Evolutionary conservation across 2,113 vertebrate species (phyloP).

Genomic region (Heptranchias perlo): DNA sequence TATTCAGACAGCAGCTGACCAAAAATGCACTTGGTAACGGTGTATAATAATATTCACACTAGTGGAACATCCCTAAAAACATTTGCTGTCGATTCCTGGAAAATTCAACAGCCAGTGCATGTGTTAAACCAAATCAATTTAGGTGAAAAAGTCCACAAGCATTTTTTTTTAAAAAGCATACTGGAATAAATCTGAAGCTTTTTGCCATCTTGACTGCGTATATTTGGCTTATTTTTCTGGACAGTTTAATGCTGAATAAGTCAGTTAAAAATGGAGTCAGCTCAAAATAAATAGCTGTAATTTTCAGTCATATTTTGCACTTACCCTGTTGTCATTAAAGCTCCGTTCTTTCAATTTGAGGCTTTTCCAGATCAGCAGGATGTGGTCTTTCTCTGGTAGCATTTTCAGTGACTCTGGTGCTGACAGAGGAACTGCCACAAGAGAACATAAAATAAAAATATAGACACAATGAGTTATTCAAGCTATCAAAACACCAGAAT

Average conservation of each 20-base stretch:
- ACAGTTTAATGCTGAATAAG: background rate
- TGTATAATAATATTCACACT: background rate
- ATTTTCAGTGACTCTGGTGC: constrained; percentile 91
- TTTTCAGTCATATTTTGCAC: constrained; percentile 43
- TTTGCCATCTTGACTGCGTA: background rate
- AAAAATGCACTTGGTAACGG: background rate
- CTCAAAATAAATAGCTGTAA: background rate
- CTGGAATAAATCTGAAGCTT: background rate
- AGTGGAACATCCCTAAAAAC: background rate
- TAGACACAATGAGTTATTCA: constrained; percentile 33
- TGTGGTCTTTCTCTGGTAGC: constrained; percentile 79
- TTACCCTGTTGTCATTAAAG: constrained; percentile 89
- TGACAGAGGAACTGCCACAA: constrained; percentile 68
- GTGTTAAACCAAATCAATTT: background rate
- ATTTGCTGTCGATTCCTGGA: background rate
- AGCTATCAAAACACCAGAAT: constrained; percentile 26
- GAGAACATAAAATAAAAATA: constrained; percentile 36
- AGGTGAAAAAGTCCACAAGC: background rate
- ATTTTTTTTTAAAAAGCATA: background rate
- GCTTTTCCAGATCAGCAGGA: constrained; percentile 93
- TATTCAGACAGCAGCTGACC: background rate
- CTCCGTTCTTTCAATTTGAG: constrained; percentile 79
- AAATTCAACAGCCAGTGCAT: background rate
- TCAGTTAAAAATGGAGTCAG: background rate
- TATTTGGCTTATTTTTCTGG: background rate